Evolutionary conservation across 2,797 vertebrate species (phyloP).

Genomic region (Nannoperca australis): DNA sequence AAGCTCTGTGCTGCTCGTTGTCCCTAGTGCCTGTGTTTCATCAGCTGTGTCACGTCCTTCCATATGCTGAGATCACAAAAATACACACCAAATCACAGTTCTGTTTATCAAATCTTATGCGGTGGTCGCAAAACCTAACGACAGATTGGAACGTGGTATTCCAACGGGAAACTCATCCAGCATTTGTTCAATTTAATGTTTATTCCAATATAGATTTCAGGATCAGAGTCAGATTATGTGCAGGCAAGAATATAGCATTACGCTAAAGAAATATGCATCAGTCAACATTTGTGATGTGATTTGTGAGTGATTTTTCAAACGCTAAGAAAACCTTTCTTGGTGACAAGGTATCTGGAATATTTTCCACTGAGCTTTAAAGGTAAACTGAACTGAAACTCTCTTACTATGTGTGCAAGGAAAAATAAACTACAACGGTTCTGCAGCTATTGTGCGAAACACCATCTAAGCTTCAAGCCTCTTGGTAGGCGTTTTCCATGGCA

Average conservation of each 20-base stretch:
- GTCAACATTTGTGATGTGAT: not conserved
- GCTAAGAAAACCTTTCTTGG: not conserved
- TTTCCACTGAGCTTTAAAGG: not conserved
- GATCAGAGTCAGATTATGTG: conserved; percentile 51
- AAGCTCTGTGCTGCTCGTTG: conserved; percentile 4
- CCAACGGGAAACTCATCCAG: conserved; percentile 29
- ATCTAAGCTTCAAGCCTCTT: not conserved
- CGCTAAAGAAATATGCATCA: conserved; percentile 10
- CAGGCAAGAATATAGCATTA: conserved; percentile 17
- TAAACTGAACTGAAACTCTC: conserved; percentile 1
- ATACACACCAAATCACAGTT: conserved; percentile 28
- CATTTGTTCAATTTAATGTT: conserved; percentile 59
- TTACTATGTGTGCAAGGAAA: not conserved
- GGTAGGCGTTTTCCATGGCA: not conserved
- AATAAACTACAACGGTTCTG: not conserved
- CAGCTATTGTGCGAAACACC: not conserved
- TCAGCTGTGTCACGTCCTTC: conserved; percentile 36
- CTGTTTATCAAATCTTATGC: conserved; percentile 38
- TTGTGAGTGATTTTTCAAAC: not conserved
- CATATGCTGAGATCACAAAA: conserved; percentile 38
- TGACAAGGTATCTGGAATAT: not conserved
- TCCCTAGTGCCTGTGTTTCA: conserved; percentile 37
- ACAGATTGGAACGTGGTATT: conserved; percentile 38
- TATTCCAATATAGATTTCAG: conserved; percentile 44
- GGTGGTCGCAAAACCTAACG: conserved; percentile 22